phyloP scores from a whole-genome alignment of 2,888 invertebrate genomes.

The Lasioglossum morio region DNA sequence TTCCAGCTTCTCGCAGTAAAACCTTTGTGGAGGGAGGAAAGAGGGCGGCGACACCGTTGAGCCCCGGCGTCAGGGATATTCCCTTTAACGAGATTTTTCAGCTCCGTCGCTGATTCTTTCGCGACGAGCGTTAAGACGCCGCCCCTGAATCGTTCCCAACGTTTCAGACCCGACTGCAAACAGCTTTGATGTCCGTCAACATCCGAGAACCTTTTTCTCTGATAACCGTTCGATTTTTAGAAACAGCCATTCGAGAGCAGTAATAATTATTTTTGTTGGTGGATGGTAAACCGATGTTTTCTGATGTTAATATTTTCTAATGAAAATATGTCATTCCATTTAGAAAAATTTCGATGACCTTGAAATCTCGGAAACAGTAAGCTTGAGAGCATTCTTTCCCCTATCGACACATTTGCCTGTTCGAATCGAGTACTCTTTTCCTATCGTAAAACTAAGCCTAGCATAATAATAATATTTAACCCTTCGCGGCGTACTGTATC shows the following conservation, averaged over 20 bases:
- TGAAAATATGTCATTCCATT: too few relatives aligned
- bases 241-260: background rate
- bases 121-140: conserved; percentile 1
- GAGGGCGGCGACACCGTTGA: conserved; percentile 4
- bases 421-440: too few relatives aligned
- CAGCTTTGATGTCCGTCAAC: conserved; percentile 1
- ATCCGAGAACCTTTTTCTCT: background rate
- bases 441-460: too few relatives aligned
- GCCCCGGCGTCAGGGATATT: conserved; percentile 19
- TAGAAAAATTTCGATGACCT: too few relatives aligned
- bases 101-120: conserved; percentile 7
- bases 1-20: conserved; percentile 13
- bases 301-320: too few relatives aligned
- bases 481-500: too few relatives aligned
- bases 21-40: background rate
- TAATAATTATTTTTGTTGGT: background rate
- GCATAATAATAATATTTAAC: too few relatives aligned
- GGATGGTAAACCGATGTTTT: too few relatives aligned
- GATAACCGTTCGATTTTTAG: background rate
- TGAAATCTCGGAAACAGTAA: too few relatives aligned
- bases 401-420: too few relatives aligned
- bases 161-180: conserved; percentile 17
- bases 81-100: conserved; percentile 45
- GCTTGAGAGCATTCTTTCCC: too few relatives aligned
- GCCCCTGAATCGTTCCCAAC: background rate